Evolutionary conservation across 1,140 invertebrate species (phyloP).

Genomic region (Anastrepha obliqua): DNA sequence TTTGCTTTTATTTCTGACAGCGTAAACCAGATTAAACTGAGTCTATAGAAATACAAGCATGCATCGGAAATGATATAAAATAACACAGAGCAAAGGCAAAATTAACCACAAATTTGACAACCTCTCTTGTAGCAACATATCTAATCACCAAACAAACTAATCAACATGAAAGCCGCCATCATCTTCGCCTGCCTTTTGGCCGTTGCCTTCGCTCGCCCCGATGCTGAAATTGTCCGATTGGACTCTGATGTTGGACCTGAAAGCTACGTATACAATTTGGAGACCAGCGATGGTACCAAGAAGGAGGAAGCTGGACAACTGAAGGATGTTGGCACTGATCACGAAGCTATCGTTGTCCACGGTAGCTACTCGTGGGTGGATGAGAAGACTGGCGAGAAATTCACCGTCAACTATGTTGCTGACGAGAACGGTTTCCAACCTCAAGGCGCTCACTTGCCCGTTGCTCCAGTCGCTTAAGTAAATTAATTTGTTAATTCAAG

Average conservation of each 20-base stretch:
- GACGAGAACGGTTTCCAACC: slow-evolving; percentile 88
- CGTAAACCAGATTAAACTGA: no score
- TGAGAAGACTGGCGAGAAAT: slow-evolving; percentile 76
- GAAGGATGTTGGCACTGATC: slow-evolving; percentile 73
- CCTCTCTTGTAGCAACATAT: background rate
- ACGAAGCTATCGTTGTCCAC: slow-evolving; percentile 77
- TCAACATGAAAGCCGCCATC: slow-evolving; percentile 60
- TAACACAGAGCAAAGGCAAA: background rate
- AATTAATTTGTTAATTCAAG: background rate
- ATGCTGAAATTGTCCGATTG: background rate
- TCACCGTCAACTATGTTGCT: slow-evolving; percentile 84
- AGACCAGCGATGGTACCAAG: slow-evolving; percentile 77
- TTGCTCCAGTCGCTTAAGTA: slow-evolving; percentile 66
- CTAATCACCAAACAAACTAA: slow-evolving; percentile 14
- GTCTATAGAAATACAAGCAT: background rate
- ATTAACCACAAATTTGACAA: slow-evolving; percentile 19
- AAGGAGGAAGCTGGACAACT: slow-evolving; percentile 76
- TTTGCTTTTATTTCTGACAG: no score
- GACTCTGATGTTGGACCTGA: slow-evolving; percentile 54
- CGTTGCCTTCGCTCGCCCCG: slow-evolving; percentile 46
- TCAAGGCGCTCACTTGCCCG: slow-evolving; percentile 81
- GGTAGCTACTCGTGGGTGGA: slow-evolving; percentile 79
- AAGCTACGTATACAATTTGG: slow-evolving; percentile 72
- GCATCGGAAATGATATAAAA: slow-evolving; percentile 37
- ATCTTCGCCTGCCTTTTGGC: slow-evolving; percentile 55